Evolutionary conservation across 2,888 invertebrate species (phyloP).

Genomic region (Microdon myrmicae): DNA sequence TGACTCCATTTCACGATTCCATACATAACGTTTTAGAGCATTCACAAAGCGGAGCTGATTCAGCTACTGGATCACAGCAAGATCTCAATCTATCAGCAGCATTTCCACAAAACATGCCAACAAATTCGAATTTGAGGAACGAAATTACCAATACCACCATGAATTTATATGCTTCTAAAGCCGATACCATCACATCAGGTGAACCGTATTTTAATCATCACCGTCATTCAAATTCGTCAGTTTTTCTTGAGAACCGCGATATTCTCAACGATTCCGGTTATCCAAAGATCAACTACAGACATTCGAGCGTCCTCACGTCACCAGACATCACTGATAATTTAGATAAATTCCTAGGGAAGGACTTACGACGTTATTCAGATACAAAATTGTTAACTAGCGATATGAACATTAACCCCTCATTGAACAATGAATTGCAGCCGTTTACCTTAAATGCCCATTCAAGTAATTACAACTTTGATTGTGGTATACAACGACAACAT

Average conservation of each 20-base stretch:
- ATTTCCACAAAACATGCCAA: slow-evolving; percentile 34
- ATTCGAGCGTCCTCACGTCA: slow-evolving; percentile 61
- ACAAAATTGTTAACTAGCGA: slow-evolving; percentile 64
- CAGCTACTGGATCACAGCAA: slow-evolving; percentile 64
- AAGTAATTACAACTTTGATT: slow-evolving; percentile 58
- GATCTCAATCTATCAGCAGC: slow-evolving; percentile 59
- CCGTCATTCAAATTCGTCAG: slow-evolving; percentile 66
- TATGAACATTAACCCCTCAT: slow-evolving; percentile 57
- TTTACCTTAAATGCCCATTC: slow-evolving; percentile 48
- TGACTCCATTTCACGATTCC: slow-evolving; percentile 67
- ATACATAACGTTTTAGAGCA: slow-evolving; percentile 66
- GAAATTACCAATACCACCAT: slow-evolving; percentile 47
- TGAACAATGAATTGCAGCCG: slow-evolving; percentile 28
- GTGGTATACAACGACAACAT: slow-evolving; percentile 62
- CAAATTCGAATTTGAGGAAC: slow-evolving; percentile 36
- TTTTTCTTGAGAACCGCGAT: slow-evolving; percentile 67
- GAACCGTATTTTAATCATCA: slow-evolving; percentile 48
- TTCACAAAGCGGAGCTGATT: slow-evolving; percentile 63
- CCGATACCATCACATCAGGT: slow-evolving; percentile 33
- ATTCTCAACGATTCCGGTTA: slow-evolving; percentile 65
- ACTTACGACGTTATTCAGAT: slow-evolving; percentile 66
- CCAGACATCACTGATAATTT: slow-evolving; percentile 57
- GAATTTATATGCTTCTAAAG: slow-evolving; percentile 51
- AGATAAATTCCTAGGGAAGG: slow-evolving; percentile 60
- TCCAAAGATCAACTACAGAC: slow-evolving; percentile 64